These are phyloP conservation scores for Ostrea denselamellosa DNA, from an alignment of 1,140 invertebrate genomes.

Conservation along the genomic window DNA sequence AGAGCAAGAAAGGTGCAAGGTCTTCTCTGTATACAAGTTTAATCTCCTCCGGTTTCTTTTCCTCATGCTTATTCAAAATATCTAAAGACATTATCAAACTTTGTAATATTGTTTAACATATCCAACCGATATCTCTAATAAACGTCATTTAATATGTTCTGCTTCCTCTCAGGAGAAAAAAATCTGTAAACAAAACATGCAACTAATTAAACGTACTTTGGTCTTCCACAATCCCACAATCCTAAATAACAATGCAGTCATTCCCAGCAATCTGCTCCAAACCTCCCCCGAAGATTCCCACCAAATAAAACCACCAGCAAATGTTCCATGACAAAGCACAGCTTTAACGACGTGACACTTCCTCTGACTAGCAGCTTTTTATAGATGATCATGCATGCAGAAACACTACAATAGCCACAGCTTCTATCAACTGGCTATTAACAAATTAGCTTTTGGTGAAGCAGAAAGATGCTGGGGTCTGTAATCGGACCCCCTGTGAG, in stretches of 20 bases:
- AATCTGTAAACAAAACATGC: neutral
- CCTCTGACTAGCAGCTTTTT: neutral
- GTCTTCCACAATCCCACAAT: neutral
- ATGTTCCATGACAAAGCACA: slow-evolving; percentile 18
- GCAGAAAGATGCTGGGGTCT: slow-evolving; percentile 14
- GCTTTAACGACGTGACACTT: slow-evolving; percentile 21
- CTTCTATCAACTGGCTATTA: slow-evolving; percentile 4
- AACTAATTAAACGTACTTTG: neutral
- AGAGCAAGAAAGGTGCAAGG: no score
- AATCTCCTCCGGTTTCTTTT: no score
- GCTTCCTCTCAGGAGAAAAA: neutral
- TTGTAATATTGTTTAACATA: no score
- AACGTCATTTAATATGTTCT: neutral
- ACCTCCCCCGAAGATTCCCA: slow-evolving; percentile 3
- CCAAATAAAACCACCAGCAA: neutral
- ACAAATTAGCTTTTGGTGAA: slow-evolving; percentile 8
- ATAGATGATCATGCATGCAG: slow-evolving; percentile 9
- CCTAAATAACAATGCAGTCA: slow-evolving; percentile 7
- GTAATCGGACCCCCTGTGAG: slow-evolving; percentile 30
- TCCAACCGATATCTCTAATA: no score
- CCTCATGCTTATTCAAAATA: no score
- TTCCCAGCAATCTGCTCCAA: neutral
- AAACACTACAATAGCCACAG: slow-evolving; percentile 2
- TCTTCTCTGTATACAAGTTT: no score
- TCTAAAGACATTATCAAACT: no score